Conservation (phyloP, 2,113 vertebrate species). For the Castor canadensis region DNA sequence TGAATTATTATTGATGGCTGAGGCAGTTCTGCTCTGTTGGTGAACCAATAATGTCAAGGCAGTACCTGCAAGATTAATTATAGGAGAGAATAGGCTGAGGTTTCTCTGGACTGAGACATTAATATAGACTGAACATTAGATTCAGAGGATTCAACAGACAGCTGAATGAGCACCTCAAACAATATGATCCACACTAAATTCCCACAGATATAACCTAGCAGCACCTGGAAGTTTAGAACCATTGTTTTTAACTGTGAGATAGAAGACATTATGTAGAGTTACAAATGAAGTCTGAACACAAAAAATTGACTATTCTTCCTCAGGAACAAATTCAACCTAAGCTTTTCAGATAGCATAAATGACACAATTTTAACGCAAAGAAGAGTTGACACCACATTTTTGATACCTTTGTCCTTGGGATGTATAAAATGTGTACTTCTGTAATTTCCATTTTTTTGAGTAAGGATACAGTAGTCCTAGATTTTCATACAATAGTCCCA, state of each 20-base stretch:
- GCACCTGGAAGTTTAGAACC: slow-evolving; percentile 71
- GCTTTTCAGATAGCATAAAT: neutral
- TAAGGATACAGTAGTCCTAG: neutral
- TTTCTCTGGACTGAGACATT: slow-evolving; percentile 86
- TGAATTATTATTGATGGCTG: slow-evolving; percentile 90
- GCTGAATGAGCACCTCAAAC: slow-evolving; percentile 83
- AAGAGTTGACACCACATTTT: neutral
- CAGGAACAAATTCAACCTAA: slow-evolving; percentile 54
- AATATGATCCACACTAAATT: slow-evolving; percentile 82
- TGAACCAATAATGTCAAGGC: slow-evolving; percentile 92
- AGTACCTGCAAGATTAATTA: slow-evolving; percentile 92
- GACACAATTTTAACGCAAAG: neutral
- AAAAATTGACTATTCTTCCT: slow-evolving; percentile 47
- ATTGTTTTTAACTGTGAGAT: slow-evolving; percentile 70
- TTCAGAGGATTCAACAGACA: slow-evolving; percentile 87
- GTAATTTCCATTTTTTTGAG: neutral
- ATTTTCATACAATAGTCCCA: neutral
- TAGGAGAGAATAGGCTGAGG: slow-evolving; percentile 84
- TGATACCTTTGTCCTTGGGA: neutral
- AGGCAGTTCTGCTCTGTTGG: slow-evolving; percentile 90
- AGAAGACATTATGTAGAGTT: slow-evolving; percentile 38
- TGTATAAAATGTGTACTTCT: neutral
- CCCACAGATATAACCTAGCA: slow-evolving; percentile 70
- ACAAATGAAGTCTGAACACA: neutral
- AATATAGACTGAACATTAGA: slow-evolving; percentile 89